A percentile compares a stretch with the other conserved stretches of the same genome.
Conservation (phyloP, 2,797 vertebrate genomes). For the Intellagama lesueurii region DNA sequence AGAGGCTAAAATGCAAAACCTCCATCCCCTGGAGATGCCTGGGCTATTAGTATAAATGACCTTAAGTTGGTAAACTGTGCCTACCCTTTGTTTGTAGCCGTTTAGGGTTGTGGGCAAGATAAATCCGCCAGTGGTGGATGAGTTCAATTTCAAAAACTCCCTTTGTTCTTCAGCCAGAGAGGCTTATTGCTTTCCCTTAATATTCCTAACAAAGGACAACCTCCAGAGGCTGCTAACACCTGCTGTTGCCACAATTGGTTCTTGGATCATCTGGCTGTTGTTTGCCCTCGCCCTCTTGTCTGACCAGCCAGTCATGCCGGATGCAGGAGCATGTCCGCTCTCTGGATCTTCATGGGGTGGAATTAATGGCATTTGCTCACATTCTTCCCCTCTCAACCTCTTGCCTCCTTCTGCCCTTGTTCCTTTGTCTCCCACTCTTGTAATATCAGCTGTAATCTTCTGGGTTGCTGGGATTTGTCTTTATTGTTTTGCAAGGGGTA, state of each 20-base stretch:
- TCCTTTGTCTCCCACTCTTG: background rate
- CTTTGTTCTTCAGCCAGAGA: slow-evolving; percentile 61
- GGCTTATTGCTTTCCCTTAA: slow-evolving; percentile 60
- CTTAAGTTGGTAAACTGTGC: slow-evolving; percentile 39
- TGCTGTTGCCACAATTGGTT: slow-evolving; percentile 54
- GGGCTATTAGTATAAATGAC: slow-evolving; percentile 13
- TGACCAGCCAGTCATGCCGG: background rate
- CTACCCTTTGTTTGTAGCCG: slow-evolving; percentile 1
- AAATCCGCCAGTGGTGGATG: slow-evolving; percentile 51
- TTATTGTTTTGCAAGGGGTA: background rate
- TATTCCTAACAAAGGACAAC: slow-evolving; percentile 51
- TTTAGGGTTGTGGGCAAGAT: background rate
- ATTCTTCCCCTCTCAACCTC: background rate
- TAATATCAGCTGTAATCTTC: background rate
- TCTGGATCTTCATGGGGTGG: background rate
- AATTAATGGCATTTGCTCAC: background rate
- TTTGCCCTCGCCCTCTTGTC: background rate
- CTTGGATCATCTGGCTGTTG: slow-evolving; percentile 37
- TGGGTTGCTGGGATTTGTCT: background rate
- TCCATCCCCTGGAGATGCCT: background rate
- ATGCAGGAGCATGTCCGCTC: background rate
- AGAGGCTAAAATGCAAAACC: background rate
- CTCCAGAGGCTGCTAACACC: slow-evolving; percentile 48
- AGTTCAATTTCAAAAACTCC: slow-evolving; percentile 55
- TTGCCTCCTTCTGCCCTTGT: background rate